Evolutionary conservation across 2,888 invertebrate species (phyloP).

Genomic region (Anthoptus insignis): DNA sequence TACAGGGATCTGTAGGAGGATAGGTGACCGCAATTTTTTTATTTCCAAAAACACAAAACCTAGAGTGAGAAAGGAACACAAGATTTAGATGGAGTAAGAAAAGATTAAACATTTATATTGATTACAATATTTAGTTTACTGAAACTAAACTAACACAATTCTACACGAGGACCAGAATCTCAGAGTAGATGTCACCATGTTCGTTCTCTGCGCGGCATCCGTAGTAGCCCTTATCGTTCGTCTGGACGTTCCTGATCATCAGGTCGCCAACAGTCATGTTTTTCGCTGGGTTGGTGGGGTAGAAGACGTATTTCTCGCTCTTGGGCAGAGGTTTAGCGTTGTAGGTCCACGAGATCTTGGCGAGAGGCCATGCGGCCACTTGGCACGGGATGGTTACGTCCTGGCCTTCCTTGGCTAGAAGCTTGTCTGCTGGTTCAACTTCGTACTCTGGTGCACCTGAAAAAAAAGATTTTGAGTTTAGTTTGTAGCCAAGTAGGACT

Average conservation of each 20-base stretch:
- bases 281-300: constrained; percentile 22
- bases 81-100: too few relatives aligned
- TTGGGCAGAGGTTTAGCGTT: constrained; percentile 60
- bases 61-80: too few relatives aligned
- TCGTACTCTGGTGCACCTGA: constrained; percentile 65
- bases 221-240: constrained; percentile 68
- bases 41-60: too few relatives aligned
- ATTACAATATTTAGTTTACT: constrained; percentile 16
- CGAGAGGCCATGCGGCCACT: constrained; percentile 59
- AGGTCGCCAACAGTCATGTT: constrained; percentile 56
- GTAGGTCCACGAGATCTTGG: constrained; percentile 61
- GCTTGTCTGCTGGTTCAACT: constrained; percentile 55
- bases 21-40: too few relatives aligned
- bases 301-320: constrained; percentile 48
- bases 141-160: constrained; percentile 12
- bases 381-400: constrained; percentile 68
- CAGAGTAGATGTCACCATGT: constrained; percentile 63
- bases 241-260: constrained; percentile 61
- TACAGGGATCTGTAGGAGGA: too few relatives aligned
- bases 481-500: too few relatives aligned
- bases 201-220: constrained; percentile 67
- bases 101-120: too few relatives aligned
- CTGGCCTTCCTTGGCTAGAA: constrained; percentile 56
- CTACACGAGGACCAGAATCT: constrained; percentile 49
- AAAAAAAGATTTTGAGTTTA: constrained; percentile 3